These are phyloP conservation scores for Synchiropus splendidus DNA, from an alignment of 2,113 vertebrate genomes.

Conservation along the genomic window DNA sequence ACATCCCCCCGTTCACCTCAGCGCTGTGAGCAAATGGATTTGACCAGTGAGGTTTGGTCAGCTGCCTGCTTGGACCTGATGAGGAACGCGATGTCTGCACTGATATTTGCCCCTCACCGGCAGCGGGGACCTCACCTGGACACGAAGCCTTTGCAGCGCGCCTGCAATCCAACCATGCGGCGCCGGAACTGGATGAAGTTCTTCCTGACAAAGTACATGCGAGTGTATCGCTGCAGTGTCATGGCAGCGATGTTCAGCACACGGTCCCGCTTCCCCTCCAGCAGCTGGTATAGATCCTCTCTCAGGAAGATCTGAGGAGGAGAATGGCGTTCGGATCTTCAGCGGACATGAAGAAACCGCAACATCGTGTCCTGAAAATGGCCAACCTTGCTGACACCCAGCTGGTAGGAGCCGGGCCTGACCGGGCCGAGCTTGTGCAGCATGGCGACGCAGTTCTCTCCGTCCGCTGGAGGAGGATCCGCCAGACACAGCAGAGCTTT, in stretches of 20 bases:
- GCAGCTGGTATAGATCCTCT: conserved; percentile 81
- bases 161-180: conserved; percentile 71
- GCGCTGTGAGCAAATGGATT: too few relatives aligned
- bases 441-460: conserved; percentile 77
- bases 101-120: too few relatives aligned
- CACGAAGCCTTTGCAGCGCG: conserved; percentile 72
- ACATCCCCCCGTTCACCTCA: too few relatives aligned
- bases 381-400: conserved; percentile 84
- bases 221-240: conserved; percentile 77
- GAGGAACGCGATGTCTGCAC: too few relatives aligned
- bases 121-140: conserved; percentile 65
- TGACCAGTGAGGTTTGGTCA: too few relatives aligned
- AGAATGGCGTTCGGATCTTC: too few relatives aligned
- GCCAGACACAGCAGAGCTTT: conserved; percentile 79
- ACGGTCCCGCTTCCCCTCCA: conserved; percentile 83
- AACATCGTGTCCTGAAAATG: not conserved
- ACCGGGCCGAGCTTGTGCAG: conserved; percentile 78
- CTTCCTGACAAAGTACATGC: conserved; percentile 69
- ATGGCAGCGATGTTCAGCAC: conserved; percentile 77
- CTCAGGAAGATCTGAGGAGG: conserved; percentile 82
- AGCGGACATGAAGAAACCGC: conserved; percentile 1
- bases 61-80: too few relatives aligned
- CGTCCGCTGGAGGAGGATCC: conserved; percentile 68
- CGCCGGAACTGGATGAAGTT: conserved; percentile 71
- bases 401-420: conserved; percentile 70